Percentiles rank a stretch among this genome's conserved stretches.
These are phyloP conservation scores for Hormaphis cornu DNA, from an alignment of 1,140 invertebrate species.

Conservation along the genomic window DNA sequence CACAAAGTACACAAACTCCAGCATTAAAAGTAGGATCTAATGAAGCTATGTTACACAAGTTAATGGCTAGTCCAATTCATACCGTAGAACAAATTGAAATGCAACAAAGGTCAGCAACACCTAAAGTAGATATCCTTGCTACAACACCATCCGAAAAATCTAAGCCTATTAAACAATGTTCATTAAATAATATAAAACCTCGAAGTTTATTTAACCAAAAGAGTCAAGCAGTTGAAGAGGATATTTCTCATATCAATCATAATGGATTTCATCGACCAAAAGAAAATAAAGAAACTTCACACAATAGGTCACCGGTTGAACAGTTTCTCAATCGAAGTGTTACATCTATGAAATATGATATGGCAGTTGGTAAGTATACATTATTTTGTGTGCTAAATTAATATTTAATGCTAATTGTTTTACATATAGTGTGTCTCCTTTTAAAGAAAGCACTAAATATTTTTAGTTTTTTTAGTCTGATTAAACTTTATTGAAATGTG, in stretches of 20 bases:
- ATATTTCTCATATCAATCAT: slow-evolving; percentile 1
- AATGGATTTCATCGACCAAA: slow-evolving; percentile 21
- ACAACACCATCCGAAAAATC: not conserved
- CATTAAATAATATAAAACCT: slow-evolving; percentile 1
- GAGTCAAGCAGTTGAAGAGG: not conserved
- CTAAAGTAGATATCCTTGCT: slow-evolving; percentile 43
- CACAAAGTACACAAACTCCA: slow-evolving; percentile 27
- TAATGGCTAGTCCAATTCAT: slow-evolving; percentile 71
- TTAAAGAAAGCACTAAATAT: too few relatives aligned
- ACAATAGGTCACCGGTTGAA: not conserved
- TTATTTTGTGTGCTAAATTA: too few relatives aligned
- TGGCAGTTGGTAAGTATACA: not conserved
- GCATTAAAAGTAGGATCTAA: slow-evolving; percentile 7
- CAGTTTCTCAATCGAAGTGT: slow-evolving; percentile 13
- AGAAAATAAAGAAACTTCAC: slow-evolving; percentile 10
- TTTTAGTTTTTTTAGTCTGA: too few relatives aligned
- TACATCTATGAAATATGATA: not conserved
- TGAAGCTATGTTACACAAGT: slow-evolving; percentile 48
- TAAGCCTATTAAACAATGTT: not conserved
- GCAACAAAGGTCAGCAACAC: slow-evolving; percentile 65
- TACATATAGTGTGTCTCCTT: too few relatives aligned
- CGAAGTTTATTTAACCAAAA: not conserved
- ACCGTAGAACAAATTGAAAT: slow-evolving; percentile 81
- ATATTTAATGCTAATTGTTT: too few relatives aligned
- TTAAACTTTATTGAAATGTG: too few relatives aligned